Base-by-base conservation (phyloP, 2,888 invertebrate genomes). In the Itoplectis maculator region DNA sequence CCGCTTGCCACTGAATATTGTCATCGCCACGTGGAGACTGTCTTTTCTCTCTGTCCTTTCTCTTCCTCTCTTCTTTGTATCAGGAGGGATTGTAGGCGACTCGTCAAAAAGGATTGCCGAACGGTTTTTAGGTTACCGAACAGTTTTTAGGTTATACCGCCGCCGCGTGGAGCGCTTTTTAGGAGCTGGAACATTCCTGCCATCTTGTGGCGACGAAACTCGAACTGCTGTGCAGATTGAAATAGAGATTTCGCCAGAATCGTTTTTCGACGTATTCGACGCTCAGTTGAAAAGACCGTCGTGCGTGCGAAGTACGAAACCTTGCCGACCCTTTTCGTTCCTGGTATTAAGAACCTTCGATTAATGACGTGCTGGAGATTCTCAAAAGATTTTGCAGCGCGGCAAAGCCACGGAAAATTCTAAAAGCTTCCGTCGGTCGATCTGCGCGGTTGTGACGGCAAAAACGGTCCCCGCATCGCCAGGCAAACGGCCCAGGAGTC, bases 81-180 rank as follows among this genome's bases (percentile, higher is more conserved):
- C 63, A 13, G 23, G 23, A 56, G 54, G 63, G 47, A 69, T 69
- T 56, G 45, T 45, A 6, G 74, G 29, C 40, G 20, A 68, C 63
- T 74, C 47, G 51, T 63, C 54, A 78, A 69, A 74, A 77, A 81
- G 63, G 79, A 75, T 79, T 75, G 75, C 79, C 70, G 37, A 75
- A 82, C 49, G 29, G 35, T 79, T 74, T 72, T 72, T 45, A 65
- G 29, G 35, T 40, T 68, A 8, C 79, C 70, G 37, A 75, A 82
- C 49, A 20, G 35, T 79, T 74, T 72, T 72, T 45, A 65, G 29
- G 35, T 40, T 68, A 8, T n/a, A n/a, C 29, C 29, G 29, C 29
- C 5, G 5, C 29, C 29, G 29, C 5, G 29, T 5, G 29, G 29
- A 29, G 29, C 2, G 29, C 29, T 2, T 29, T 29, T 29, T 29